Evolutionary conservation across 2,797 vertebrate species (phyloP).

Genomic region (Scarus forsteni): DNA sequence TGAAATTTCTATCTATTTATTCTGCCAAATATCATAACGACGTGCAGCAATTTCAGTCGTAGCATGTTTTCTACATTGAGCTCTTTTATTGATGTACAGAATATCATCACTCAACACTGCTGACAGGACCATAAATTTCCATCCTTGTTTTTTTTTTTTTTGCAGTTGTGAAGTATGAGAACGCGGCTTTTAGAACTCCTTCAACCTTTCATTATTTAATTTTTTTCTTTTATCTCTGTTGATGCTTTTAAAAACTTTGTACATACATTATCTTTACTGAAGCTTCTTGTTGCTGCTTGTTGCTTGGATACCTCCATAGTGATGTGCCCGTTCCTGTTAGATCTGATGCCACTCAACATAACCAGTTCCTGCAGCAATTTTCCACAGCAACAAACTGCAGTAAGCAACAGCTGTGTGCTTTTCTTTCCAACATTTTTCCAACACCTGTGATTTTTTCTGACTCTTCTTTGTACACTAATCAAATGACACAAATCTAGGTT

Average conservation of each 20-base stretch:
- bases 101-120: neutral
- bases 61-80: neutral
- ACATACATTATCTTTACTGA: too few species aligned
- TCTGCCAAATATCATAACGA: neutral
- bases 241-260: too few species aligned
- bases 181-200: too few species aligned
- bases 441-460: too few species aligned
- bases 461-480: neutral
- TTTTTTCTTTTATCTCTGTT: too few species aligned
- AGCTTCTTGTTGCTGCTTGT: neutral
- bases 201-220: neutral
- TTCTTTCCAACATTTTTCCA: too few species aligned
- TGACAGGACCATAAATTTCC: too few species aligned
- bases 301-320: neutral
- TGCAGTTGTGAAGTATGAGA: neutral
- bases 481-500: constrained; percentile 18
- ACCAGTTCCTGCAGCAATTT: neutral
- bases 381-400: neutral
- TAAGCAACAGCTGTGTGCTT: too few species aligned
- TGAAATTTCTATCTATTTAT: too few species aligned
- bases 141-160: neutral
- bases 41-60: neutral
- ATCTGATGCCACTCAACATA: neutral
- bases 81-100: neutral
- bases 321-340: neutral